A percentile compares a stretch with the other conserved stretches of the same genome.
Conservation (phyloP, 2,797 vertebrate genomes). For the Alcedo atthis region DNA sequence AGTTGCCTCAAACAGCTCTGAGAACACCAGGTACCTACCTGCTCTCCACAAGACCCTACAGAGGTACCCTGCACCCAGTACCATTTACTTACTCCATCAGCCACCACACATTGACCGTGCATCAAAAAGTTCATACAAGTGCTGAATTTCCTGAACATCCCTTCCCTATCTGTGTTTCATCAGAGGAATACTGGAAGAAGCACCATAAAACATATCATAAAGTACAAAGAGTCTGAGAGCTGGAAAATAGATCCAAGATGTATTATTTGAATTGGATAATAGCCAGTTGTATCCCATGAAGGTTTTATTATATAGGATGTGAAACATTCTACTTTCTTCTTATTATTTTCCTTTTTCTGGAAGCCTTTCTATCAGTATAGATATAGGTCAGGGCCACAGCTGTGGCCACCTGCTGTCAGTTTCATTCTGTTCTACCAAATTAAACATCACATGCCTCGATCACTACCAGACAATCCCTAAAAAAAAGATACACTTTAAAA, state of each 20-base stretch:
- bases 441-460: neutral
- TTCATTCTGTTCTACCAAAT: neutral
- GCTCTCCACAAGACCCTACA: too few relatives aligned
- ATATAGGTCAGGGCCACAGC: neutral
- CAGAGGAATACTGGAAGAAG: neutral
- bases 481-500: neutral
- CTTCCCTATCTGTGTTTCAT: too few relatives aligned
- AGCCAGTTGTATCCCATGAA: neutral
- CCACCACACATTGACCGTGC: too few relatives aligned
- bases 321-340: neutral
- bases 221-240: neutral
- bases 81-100: too few relatives aligned
- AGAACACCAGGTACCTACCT: too few relatives aligned
- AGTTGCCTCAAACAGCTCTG: too few relatives aligned
- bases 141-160: too few relatives aligned
- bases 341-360: neutral
- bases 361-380: neutral
- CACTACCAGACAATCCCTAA: neutral
- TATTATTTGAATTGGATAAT: neutral
- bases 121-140: too few relatives aligned
- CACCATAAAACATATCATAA: neutral
- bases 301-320: neutral
- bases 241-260: neutral
- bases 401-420: neutral
- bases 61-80: too few relatives aligned